Percentiles rank a stretch among this genome's conserved stretches.
phyloP scores from a whole-genome alignment of 2,113 vertebrate genomes.

The Myrmecobius fasciatus region DNA sequence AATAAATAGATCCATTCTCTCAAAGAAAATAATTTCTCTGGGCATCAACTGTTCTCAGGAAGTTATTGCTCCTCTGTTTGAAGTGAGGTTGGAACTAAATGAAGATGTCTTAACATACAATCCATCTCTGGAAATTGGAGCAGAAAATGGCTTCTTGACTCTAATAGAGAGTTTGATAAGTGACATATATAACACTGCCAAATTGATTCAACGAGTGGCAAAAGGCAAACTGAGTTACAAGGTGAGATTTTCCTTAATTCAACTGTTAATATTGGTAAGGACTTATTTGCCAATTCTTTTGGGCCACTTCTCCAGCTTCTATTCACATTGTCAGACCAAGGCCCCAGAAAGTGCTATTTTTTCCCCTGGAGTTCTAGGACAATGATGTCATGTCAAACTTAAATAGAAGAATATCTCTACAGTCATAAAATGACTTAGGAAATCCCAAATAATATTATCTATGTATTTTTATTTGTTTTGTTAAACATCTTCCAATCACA shows the following conservation, averaged over 20 bases:
- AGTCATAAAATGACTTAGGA: neutral
- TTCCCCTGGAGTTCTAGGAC: neutral
- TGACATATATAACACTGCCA: slow-evolving; percentile 75
- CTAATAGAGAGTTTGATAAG: slow-evolving; percentile 79
- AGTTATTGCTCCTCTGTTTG: slow-evolving; percentile 76
- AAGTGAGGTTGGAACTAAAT: slow-evolving; percentile 82
- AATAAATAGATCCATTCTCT: neutral
- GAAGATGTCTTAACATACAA: slow-evolving; percentile 66
- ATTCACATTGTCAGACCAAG: too few species aligned
- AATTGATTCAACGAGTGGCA: slow-evolving; percentile 80
- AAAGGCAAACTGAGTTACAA: slow-evolving; percentile 73
- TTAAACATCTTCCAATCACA: neutral
- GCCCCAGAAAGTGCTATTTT: too few species aligned
- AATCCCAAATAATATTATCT: neutral
- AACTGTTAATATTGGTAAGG: neutral
- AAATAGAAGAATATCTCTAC: neutral
- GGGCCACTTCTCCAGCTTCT: fast-evolving
- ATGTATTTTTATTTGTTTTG: too few species aligned
- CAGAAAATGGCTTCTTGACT: slow-evolving; percentile 52
- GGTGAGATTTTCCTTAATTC: slow-evolving; percentile 54
- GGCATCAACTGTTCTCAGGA: slow-evolving; percentile 71
- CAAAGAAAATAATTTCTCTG: neutral
- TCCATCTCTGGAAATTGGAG: slow-evolving; percentile 79
- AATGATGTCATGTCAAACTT: neutral
- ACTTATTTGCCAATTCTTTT: neutral